A percentile compares a stretch with the other conserved stretches of the same genome.
Conservation (phyloP, 2,888 invertebrate species). For the Matsumyia berberina region DNA sequence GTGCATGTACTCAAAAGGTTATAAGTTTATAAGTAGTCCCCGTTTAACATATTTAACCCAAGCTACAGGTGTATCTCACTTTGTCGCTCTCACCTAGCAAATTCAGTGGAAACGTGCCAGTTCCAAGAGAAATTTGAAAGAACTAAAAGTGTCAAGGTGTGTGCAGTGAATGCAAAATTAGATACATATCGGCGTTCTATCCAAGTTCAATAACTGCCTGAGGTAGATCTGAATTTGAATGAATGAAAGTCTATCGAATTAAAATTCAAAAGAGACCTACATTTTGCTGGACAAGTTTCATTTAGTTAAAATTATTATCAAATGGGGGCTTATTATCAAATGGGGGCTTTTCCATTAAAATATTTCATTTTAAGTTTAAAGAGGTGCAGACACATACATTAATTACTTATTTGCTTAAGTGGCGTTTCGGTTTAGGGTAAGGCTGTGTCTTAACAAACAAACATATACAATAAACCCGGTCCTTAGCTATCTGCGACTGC, state of each 20-base stretch:
- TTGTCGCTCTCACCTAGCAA: background rate
- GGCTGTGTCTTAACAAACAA: no score
- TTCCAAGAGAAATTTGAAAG: constrained; percentile 52
- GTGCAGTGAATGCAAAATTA: constrained; percentile 24
- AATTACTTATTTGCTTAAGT: no score
- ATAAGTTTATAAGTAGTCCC: background rate
- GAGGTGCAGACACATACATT: no score
- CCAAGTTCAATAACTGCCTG: constrained; percentile 38
- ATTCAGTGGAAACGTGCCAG: constrained; percentile 32
- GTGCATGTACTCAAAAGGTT: no score
- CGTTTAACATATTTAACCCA: constrained; percentile 12
- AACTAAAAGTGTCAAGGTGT: constrained; percentile 21
- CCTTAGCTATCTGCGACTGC: no score
- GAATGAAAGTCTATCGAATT: background rate
- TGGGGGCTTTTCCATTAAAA: no score
- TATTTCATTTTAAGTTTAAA: no score
- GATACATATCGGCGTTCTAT: constrained; percentile 3
- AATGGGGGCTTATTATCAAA: no score
- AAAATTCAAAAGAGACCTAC: background rate
- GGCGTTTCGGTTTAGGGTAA: no score
- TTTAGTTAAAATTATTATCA: no score
- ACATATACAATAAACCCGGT: no score
- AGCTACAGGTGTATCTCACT: background rate
- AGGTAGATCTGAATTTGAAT: background rate
- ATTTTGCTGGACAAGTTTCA: no score